Evolutionary conservation across 1,140 invertebrate species (phyloP), one percentile per base, ranked within the genome.

Genomic region (Copidosoma floridanum): DNA sequence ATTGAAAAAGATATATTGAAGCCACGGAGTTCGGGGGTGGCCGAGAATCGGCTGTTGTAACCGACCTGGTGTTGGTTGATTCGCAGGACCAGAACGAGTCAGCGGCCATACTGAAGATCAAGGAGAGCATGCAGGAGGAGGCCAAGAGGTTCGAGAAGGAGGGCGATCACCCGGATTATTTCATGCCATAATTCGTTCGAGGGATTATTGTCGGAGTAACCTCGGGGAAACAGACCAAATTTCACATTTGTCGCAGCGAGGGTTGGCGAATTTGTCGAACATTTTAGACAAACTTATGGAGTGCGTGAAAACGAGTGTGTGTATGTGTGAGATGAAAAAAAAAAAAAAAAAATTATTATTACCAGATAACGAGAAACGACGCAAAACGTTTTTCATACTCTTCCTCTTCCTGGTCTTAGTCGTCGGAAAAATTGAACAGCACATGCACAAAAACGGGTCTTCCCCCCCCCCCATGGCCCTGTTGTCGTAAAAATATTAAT

Each of bases 61-160:
- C 75, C 73, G 75, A 73, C 75, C 74, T 77, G 70, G 72, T 82
- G 81, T 83, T 83, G 82, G 82, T 84, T 85, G 83, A 79, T 84
- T 88, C 85, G 79, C 89, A 91, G 88, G 93, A 97, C 85, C 95
- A 97, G 86, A 97, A 90, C 74, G 95, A 98, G 86, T 97, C 94
- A 71, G 95, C 94, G 76, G 95, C 95, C 84, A 98, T 98, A 83
- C 86, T 98, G 82, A 98, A 98, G 88, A 98, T 98, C 81, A 98
- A 98, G 87, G 95, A 98, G 84, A 97, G 93, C 85, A 98, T 98
- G 95, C 95, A 98, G 83, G 95, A 98, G 84, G 96, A 98, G 83
- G 95, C 96, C 76, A 98, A 98, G 85, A 91, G 95, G 83, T 98
- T 98, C 86, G 95, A 98, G 84, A 98, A 98, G 87, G 95, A 98